Percentiles rank a stretch among this genome's conserved stretches.
Conservation (phyloP, 1,140 invertebrate genomes). For the Aleiodes sp. region DNA sequence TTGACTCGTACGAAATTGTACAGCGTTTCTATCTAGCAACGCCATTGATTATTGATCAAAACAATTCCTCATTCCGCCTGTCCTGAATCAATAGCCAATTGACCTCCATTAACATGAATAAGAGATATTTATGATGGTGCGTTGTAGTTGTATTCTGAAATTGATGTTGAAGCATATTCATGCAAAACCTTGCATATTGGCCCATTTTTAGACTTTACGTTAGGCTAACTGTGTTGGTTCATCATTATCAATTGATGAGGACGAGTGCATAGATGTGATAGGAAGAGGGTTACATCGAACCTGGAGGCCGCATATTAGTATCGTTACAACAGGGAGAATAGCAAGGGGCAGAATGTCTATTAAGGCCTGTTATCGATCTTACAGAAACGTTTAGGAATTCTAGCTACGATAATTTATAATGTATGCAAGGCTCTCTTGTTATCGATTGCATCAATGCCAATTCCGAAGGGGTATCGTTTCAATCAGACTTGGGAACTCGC, state of each 20-base stretch:
- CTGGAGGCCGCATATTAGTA: too few species aligned
- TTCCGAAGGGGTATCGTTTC: too few species aligned
- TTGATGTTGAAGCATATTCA: not conserved
- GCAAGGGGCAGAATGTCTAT: not conserved
- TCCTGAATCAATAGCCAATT: not conserved
- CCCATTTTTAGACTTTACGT: too few species aligned
- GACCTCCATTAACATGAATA: not conserved
- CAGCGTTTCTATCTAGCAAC: not conserved
- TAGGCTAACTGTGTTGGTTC: not conserved
- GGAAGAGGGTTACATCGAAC: not conserved
- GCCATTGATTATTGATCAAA: not conserved
- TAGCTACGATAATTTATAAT: too few species aligned
- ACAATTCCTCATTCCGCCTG: not conserved
- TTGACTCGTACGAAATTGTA: not conserved
- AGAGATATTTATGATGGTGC: not conserved
- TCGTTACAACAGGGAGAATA: too few species aligned
- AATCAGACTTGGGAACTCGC: too few species aligned
- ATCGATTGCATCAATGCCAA: too few species aligned
- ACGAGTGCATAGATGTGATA: not conserved
- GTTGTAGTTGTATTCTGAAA: not conserved
- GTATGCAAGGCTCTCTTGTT: too few species aligned
- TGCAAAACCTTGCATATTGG: not conserved
- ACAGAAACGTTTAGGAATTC: too few species aligned
- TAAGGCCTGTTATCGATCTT: not conserved
- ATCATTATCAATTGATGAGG: not conserved